Base-by-base conservation (phyloP, 2,888 invertebrate genomes). In the Campoplex nolae region DNA sequence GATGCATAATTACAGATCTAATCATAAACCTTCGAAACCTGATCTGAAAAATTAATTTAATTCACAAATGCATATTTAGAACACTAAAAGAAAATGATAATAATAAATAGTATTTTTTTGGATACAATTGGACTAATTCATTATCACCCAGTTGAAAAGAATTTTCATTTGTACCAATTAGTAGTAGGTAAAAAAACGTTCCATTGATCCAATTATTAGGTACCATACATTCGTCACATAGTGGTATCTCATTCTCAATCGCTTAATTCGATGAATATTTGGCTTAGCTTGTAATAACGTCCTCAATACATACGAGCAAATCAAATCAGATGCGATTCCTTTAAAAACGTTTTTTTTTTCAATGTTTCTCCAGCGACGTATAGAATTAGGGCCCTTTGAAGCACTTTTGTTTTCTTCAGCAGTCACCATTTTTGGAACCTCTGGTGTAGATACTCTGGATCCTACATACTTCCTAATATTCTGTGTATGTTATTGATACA, bases 281-380 rank as follows among this genome's bases (percentile, higher is more conserved):
- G 23, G 58, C 58, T 58, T 28, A 9, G 13, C 28, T 13, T 28
- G 28, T 23, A 23, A 58, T 58, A 13, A 28, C 79, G 84, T 80
- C 75, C 84, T 84, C 62, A 70, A 68, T 62, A 80, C 73, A 13
- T 18, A 74, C 13, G 28, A 67, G 67, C 38, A 38, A 67, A 38
- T 80, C 70, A 78, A 79, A 84, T 75, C 62, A 84, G 68, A 75
- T 67, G 80, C 80, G 70, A 80, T 84, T 80, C 79, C 80, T 80
- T 84, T 71, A 80, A 70, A 28, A 74, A 56, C 38, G 18, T 51
- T 74, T 84, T 80, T 84, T 80, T 84, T 42, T 62, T 51, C 75
- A 84, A 80, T 84, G 79, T 80, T 75, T 75, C 23, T 74, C 16
- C 42, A n/a, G 23, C 73, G 3, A 45, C 51, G 23, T 35, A 42